Evolutionary conservation across 2,113 vertebrate genomes (phyloP), one percentile per base, ranked within the genome.

Genomic region (Micromys minutus): DNA sequence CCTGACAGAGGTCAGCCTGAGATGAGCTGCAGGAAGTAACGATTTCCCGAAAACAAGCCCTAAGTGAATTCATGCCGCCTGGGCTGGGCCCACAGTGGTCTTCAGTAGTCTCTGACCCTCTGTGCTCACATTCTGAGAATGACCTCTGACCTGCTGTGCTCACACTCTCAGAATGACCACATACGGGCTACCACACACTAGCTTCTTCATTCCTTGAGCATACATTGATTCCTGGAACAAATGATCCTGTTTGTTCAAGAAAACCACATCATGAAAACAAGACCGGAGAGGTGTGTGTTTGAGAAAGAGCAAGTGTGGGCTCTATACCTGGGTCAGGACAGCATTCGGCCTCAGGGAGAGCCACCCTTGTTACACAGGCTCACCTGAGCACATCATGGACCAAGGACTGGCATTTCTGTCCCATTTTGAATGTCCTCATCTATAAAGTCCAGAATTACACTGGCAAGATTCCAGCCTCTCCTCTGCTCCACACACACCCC

Each of bases 1-100:
- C 92, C 88, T 87, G 69, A 71, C 57, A 55, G 72, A 93, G 94
- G 90, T 79, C 89, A 75, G 83, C 45, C 83, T 74, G 34, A 50
- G 65, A 74, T 3, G 3, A 50, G 55, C 42, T 50, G 52, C 45
- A 10, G 86, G 90, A 95, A 94, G 84, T 26, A 47, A 87, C 57
- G n/a, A 69, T 79, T 96, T 96, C 87, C 87, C n/a, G 0, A 67
- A 74, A 77, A 45, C 17, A 65, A 67, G 39, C 47, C 72, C 1
- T 39, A 71, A 79, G 63, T 57, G 71, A 76, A 87, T 45, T 47
- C 85, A 80, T 74, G 55, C 57, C 7, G 59, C 42, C 1, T 31
- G 72, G n/a, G 31, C 39, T 69, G 59, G 13, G 26, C 63, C 89
- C 31, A 5, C 84, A 26, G 42, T 17, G 61, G 45, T 57, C 74